These are phyloP conservation scores for Phymastichus coffea DNA, from an alignment of 1,140 invertebrate species.

Conservation along the genomic window DNA sequence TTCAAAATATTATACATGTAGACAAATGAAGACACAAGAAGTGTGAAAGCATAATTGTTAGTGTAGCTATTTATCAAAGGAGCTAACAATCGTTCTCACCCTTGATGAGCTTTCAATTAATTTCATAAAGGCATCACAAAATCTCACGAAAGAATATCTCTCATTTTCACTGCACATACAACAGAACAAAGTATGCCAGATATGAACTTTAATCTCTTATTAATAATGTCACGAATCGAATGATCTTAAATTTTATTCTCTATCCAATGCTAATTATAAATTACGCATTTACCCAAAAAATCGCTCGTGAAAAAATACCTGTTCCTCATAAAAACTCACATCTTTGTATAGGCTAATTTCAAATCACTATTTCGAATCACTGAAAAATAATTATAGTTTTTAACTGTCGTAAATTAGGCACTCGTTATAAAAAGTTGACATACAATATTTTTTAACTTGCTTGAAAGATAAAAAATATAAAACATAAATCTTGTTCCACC, in stretches of 20 bases:
- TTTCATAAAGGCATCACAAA: slow-evolving; percentile 23
- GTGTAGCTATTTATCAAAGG: slow-evolving; percentile 10
- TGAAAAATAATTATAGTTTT: neutral
- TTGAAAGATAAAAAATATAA: slow-evolving; percentile 3
- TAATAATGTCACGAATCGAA: neutral
- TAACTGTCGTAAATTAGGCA: neutral
- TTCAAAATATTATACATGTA: slow-evolving; percentile 7
- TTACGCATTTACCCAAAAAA: neutral
- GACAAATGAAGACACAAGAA: neutral
- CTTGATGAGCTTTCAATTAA: neutral
- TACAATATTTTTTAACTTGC: neutral
- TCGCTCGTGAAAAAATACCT: slow-evolving; percentile 1
- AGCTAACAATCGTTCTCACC: slow-evolving; percentile 6
- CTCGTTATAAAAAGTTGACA: slow-evolving; percentile 16
- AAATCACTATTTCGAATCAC: neutral
- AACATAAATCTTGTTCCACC: neutral
- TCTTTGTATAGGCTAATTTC: too few species aligned
- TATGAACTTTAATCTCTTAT: neutral
- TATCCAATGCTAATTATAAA: neutral
- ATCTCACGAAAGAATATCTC: slow-evolving; percentile 19
- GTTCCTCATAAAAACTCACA: too few species aligned
- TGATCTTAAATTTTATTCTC: neutral
- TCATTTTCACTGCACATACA: slow-evolving; percentile 1
- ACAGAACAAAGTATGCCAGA: neutral
- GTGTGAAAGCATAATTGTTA: slow-evolving; percentile 2